Evolutionary conservation across 2,888 invertebrate genomes (phyloP), one percentile per base, ranked within the genome.

Genomic region (Ceriagrion tenellum): DNA sequence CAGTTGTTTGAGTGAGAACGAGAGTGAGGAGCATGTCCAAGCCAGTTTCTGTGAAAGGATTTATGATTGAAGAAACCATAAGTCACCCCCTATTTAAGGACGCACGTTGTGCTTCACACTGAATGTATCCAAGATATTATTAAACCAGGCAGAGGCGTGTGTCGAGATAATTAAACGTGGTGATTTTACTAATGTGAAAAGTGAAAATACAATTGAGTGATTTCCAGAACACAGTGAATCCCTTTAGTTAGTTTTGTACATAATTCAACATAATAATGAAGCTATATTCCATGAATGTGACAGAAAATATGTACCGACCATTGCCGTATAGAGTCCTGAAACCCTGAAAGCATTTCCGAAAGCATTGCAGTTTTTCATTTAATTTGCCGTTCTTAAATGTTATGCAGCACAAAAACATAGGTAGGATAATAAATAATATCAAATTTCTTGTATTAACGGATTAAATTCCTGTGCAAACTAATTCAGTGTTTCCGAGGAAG

Each of bases 171-270:
- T 59, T 63, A 40, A 35, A 63, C 40, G 63, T 91, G 91, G 23
- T 40, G 23, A 30, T 23, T 91, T 91, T 63, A 63, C 55, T 23
- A 10, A 6, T 63, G 59, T 63, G 35, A 63, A 56, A 63, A 91
- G 63, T 91, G 59, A 91, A 63, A 91, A 59, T 10, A 59, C 35
- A 26, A 91, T 40, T 23, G 59, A 63, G 63, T 30, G 35, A 59
- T 91, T 63, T 63, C 91, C 63, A 30, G 23, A 91, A 91, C 91
- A 8, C 69, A 40, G 63, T 63, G 63, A 91, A 26, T 23, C 3
- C 26, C 4, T 26, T 35, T 63, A 63, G 91, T 63, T 91, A 23
- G 63, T 63, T 91, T 91, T 91, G 91, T 91, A 91, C 91, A 91
- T 91, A 91, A 59, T 59, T 91, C 59, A 59, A 91, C 30, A 69